A percentile compares a stretch with the other conserved stretches of the same genome.
Evolutionary conservation across 2,797 vertebrate species (phyloP).

Genomic region (Hypotaenidia philippensis): DNA sequence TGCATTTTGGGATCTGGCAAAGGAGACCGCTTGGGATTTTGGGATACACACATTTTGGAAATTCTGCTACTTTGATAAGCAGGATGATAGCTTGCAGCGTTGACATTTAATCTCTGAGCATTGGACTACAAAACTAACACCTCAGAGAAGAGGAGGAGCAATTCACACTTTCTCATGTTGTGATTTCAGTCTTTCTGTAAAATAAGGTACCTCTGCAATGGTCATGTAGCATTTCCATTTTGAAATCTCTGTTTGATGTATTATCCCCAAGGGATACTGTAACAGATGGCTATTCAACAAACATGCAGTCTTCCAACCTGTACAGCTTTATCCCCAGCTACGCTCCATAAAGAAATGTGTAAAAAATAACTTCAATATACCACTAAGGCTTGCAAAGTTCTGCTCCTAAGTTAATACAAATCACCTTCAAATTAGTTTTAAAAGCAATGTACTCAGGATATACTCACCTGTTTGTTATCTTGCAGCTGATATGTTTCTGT

Average conservation of each 20-base stretch:
- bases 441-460: neutral
- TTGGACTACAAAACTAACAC: neutral
- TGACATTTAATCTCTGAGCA: neutral
- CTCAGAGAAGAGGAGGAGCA: neutral
- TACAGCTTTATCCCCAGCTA: neutral
- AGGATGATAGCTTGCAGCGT: neutral
- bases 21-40: neutral
- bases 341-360: neutral
- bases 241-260: slow-evolving; percentile 16
- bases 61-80: neutral
- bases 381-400: neutral
- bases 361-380: neutral
- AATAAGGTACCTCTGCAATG: neutral
- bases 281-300: slow-evolving; percentile 46
- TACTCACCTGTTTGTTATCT: neutral
- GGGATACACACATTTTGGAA: neutral
- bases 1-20: neutral
- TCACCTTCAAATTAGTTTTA: neutral
- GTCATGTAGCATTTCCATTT: slow-evolving; percentile 27
- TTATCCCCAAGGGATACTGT: neutral
- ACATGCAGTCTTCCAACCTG: neutral
- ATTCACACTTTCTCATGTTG: neutral
- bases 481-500: neutral
- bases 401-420: neutral
- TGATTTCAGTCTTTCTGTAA: neutral